These are phyloP conservation scores for Petrosia ficiformis DNA, from an alignment of 37 sponge, comb jelly and placozoan genomes.

Conservation along the genomic window DNA sequence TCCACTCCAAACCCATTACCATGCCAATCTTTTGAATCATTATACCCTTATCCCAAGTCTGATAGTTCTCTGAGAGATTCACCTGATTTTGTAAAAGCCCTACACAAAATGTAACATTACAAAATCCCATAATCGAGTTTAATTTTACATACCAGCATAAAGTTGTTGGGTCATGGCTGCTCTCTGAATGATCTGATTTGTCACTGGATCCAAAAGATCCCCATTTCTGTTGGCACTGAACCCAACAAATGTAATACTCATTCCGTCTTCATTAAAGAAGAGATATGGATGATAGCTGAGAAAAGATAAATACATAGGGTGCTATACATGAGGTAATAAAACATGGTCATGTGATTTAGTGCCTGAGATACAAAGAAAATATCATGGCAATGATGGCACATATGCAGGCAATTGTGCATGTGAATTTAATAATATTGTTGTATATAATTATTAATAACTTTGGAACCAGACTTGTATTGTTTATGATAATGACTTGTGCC, in stretches of 20 bases:
- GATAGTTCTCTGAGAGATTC: conserved; percentile 57
- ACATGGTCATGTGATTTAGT: too few relatives aligned
- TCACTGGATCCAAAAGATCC: conserved; percentile 29
- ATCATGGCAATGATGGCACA: background rate
- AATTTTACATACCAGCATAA: conserved; percentile 1
- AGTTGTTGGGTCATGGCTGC: conserved; percentile 25
- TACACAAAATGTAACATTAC: too few relatives aligned
- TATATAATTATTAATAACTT: too few relatives aligned
- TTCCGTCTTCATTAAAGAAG: conserved; percentile 82
- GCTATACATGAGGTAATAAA: background rate
- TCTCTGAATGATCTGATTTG: background rate
- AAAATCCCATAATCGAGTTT: too few relatives aligned
- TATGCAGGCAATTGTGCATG: background rate
- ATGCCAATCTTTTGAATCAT: conserved; percentile 43
- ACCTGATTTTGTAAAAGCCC: conserved; percentile 34
- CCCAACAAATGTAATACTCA: conserved; percentile 79
- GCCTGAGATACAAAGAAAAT: too few relatives aligned
- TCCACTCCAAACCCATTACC: conserved; percentile 46
- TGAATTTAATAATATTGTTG: too few relatives aligned
- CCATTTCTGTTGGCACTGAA: conserved; percentile 27
- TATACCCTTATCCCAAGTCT: conserved; percentile 17
- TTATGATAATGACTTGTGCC: too few relatives aligned
- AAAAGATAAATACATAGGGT: too few relatives aligned
- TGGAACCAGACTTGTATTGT: too few relatives aligned
- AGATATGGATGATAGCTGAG: conserved; percentile 85